phyloP scores from a whole-genome alignment of 2,113 vertebrate genomes.

The Centropus unirufus region DNA sequence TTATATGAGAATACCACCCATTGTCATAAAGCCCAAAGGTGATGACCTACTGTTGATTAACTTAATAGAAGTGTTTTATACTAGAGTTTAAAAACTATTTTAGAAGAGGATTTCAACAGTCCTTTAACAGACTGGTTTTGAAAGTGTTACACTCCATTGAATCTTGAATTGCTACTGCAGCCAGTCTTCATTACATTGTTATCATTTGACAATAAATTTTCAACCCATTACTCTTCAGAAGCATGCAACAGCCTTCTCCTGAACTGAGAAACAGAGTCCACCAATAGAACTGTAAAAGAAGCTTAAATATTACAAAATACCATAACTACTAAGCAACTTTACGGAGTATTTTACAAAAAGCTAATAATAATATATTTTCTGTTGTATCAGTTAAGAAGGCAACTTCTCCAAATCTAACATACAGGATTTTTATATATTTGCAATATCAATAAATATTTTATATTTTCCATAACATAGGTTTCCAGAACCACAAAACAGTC shows the following conservation, averaged over 20 bases:
- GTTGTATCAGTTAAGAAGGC: not conserved
- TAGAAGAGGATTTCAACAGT: not conserved
- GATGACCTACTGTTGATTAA: not conserved
- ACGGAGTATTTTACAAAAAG: not conserved
- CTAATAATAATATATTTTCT: not conserved
- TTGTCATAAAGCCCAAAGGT: not conserved
- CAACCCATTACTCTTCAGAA: conserved; percentile 28
- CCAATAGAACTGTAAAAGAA: not conserved
- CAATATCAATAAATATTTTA: not conserved
- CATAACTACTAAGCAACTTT: not conserved
- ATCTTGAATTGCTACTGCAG: conserved; percentile 30
- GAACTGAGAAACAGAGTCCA: not conserved
- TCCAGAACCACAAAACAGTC: not conserved
- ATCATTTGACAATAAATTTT: conserved; percentile 39
- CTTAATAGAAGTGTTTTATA: not conserved
- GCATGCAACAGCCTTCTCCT: not conserved
- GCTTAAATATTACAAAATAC: not conserved
- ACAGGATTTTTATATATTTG: not conserved
- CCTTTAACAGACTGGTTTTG: not conserved
- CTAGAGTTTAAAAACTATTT: not conserved
- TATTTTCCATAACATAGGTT: not conserved
- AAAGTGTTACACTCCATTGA: conserved; percentile 11
- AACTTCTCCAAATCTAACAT: not conserved
- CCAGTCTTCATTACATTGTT: conserved; percentile 30
- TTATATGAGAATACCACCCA: not conserved